phyloP scores from a whole-genome alignment of 2,888 invertebrate species.

The Syritta pipiens region DNA sequence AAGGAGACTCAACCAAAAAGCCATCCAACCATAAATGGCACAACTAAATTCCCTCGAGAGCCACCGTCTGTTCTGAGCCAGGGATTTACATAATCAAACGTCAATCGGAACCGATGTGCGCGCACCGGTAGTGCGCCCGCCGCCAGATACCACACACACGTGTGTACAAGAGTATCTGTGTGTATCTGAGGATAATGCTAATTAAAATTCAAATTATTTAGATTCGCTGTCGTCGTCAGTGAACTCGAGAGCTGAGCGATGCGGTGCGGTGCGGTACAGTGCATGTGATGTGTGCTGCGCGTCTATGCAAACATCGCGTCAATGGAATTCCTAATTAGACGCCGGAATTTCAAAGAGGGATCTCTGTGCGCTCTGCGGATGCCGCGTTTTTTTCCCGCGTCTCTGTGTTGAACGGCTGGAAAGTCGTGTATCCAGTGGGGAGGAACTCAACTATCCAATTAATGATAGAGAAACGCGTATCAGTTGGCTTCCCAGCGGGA shows the following conservation, averaged over 20 bases:
- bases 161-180: no score
- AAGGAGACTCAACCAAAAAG: background rate
- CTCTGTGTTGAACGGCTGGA: background rate
- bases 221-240: conserved; percentile 1
- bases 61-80: conserved; percentile 2
- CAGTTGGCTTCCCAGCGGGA: conserved; percentile 16
- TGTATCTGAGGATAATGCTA: conserved; percentile 23
- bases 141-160: background rate
- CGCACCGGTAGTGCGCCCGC: background rate
- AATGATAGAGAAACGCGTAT: conserved; percentile 42
- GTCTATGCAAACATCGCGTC: conserved; percentile 15
- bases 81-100: conserved; percentile 59
- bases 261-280: background rate
- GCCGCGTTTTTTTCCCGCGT: background rate
- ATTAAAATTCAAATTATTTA: conserved; percentile 44
- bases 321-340: conserved; percentile 28
- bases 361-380: background rate
- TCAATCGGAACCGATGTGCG: conserved; percentile 38
- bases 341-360: background rate
- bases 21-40: conserved; percentile 17
- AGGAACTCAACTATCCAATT: conserved; percentile 36
- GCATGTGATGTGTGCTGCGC: conserved; percentile 2
- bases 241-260: no score
- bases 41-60: conserved; percentile 8
- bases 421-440: conserved; percentile 12